Percentiles rank a stretch among this genome's conserved stretches.
Conservation (phyloP, 2,888 invertebrate species). For the Pollenia labialis region DNA sequence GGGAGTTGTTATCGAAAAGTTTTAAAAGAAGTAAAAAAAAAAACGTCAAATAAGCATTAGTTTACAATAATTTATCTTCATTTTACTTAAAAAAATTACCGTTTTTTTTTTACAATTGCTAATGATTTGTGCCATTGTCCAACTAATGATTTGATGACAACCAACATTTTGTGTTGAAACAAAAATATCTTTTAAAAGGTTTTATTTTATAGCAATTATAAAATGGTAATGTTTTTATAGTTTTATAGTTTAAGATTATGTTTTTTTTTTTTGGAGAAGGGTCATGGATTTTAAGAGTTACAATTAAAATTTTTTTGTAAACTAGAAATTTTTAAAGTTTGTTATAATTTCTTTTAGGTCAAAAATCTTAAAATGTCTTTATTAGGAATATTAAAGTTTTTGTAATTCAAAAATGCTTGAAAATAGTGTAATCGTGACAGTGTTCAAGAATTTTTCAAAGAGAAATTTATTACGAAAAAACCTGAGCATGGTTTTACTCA, state of each 20-base stretch:
- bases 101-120: background rate
- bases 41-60: slow-evolving; percentile 10
- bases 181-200: background rate
- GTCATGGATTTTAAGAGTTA: slow-evolving; percentile 15
- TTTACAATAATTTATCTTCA: background rate
- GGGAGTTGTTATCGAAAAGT: background rate
- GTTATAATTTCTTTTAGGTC: no score
- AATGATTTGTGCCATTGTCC: slow-evolving; percentile 11
- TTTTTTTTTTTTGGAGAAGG: background rate
- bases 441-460: no score
- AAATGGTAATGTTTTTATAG: no score
- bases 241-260: background rate
- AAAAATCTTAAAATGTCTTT: no score
- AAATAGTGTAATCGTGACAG: no score
- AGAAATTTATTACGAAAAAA: no score
- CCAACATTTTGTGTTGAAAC: background rate
- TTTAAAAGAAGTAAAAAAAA: background rate
- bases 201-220: no score
- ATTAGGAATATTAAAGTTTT: no score
- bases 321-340: background rate
- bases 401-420: no score
- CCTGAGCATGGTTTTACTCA: no score
- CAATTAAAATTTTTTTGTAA: slow-evolving; percentile 3
- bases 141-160: slow-evolving; percentile 3
- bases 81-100: background rate